Percentiles rank a stretch among this genome's conserved stretches.
Conservation (phyloP, 2,113 vertebrate species). For the Gallinago jamesoni region DNA sequence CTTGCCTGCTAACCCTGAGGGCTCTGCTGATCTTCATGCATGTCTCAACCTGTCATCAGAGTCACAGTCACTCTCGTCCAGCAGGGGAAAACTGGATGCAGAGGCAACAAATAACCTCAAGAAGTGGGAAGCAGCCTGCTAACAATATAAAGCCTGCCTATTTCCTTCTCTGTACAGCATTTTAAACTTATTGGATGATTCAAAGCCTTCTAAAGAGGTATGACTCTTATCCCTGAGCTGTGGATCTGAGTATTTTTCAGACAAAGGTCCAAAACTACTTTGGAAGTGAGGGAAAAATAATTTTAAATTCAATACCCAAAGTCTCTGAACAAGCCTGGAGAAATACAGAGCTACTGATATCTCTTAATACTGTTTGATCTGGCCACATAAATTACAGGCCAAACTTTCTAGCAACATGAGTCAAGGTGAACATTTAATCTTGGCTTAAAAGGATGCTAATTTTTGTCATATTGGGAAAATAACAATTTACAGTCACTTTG, state of each 20-base stretch:
- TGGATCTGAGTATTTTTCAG: neutral
- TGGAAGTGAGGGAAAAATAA: neutral
- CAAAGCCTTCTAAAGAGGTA: neutral
- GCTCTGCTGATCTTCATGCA: neutral
- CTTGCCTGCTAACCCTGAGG: neutral
- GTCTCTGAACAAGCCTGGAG: neutral
- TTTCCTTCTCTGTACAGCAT: neutral
- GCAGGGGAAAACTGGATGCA: neutral
- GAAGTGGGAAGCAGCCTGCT: neutral
- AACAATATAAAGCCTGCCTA: neutral
- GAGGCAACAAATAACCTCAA: neutral
- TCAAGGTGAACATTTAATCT: neutral
- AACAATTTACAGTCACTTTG: neutral
- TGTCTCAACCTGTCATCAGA: conserved; percentile 18
- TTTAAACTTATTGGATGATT: neutral
- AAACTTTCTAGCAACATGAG: neutral
- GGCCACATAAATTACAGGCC: neutral
- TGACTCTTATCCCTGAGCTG: neutral
- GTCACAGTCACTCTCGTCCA: fast-evolving
- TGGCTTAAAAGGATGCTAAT: neutral
- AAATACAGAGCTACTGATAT: neutral
- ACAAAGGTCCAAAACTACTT: neutral
- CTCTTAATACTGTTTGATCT: neutral
- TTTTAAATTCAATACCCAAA: neutral
- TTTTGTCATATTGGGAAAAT: neutral